Evolutionary conservation across 2,888 invertebrate genomes (phyloP), one percentile per base, ranked within the genome.

Genomic region (Hermaeophaga mercurialis): DNA sequence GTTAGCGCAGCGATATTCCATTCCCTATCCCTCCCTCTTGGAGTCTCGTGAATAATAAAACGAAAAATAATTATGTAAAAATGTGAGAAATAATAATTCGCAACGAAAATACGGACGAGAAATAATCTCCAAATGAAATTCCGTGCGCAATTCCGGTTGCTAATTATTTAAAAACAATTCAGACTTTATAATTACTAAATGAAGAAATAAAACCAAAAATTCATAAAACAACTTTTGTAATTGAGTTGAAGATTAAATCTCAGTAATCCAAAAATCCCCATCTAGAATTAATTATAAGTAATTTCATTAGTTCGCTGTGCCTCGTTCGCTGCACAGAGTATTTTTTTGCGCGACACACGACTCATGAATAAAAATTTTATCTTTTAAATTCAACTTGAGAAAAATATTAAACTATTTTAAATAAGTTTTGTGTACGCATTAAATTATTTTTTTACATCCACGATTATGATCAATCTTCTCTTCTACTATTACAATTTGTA

Each of bases 211-310:
- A 66, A 70, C 66, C 61, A 66, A 69, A 70, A 70, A 71, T 69
- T 70, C 66, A 57, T 64, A 68, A 72, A 72, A 69, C 69, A 72
- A 70, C 65, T 73, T 67, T 70, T 64, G 67, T 72, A 73, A 73
- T 73, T 69, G 70, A 72, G 73, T 73, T 67, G 70, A 61, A 67
- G 71, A 72, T 73, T 73, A 73, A 74, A 73, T 73, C 70, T 65
- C 65, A 64, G 67, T 73, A 73, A 73, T 73, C 72, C 71, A 70
- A 72, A 73, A 73, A 74, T 73, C 72, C 71, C 66, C 70, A 68
- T 70, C 66, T 67, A 66, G 68, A 66, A 70, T 73, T 69, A 74
- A 73, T 73, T 73, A 70, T 70, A 66, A 61, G 72, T 71, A 72
- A 74, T 72, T 68, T 70, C 64, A 67, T 74, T 72, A 72, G 24